Evolutionary conservation across 2,888 invertebrate species (phyloP).

Genomic region (Nemotelus nigrinus): DNA sequence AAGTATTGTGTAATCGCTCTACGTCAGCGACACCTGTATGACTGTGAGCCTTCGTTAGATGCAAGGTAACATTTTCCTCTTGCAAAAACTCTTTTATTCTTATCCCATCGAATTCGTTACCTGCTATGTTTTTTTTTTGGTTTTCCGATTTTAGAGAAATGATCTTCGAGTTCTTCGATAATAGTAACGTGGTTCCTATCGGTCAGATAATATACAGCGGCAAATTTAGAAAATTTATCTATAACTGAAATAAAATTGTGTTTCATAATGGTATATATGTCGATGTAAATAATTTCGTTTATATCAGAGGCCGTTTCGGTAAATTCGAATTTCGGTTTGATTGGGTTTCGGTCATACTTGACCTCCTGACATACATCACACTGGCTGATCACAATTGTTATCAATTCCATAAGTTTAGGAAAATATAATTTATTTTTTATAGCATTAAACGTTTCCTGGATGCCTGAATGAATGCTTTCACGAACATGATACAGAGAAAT

Average conservation of each 20-base stretch:
- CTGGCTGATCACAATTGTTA: not conserved
- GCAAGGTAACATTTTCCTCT: conserved; percentile 8
- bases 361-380: no score
- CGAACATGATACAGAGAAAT: no score
- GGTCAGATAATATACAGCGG: conserved; percentile 9
- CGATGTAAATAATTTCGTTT: no score
- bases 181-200: conserved; percentile 20
- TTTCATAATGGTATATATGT: not conserved
- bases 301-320: no score
- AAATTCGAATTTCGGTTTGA: no score
- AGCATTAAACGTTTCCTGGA: no score
- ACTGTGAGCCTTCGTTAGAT: conserved; percentile 10
- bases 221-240: conserved; percentile 42
- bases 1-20: no score
- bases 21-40: conserved; percentile 16
- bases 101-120: conserved; percentile 34
- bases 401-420: not conserved
- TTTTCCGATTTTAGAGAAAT: conserved; percentile 27
- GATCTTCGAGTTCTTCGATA: conserved; percentile 26
- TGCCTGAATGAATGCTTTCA: no score
- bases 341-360: no score
- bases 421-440: not conserved
- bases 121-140: conserved; percentile 26
- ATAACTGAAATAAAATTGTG: conserved; percentile 30
- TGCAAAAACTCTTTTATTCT: conserved; percentile 27